Conservation (phyloP, 2,888 invertebrate species). For the Polydesmus complanatus region DNA sequence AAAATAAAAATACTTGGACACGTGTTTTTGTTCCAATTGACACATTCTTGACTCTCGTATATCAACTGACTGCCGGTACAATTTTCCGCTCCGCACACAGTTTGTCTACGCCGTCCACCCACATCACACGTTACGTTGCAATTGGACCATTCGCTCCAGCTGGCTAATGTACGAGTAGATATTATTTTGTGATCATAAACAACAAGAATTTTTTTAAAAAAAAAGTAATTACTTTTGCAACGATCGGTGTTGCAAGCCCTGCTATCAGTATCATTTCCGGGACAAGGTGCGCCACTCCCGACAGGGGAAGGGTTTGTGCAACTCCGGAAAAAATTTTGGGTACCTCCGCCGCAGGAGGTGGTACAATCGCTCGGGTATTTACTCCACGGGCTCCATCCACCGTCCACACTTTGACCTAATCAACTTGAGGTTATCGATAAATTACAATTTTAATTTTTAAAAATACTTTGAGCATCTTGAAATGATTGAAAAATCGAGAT, state of each 20-base stretch:
- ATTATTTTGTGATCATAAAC: no score
- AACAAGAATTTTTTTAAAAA: no score
- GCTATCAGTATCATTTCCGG: slow-evolving; percentile 15
- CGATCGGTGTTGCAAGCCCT: slow-evolving; percentile 22
- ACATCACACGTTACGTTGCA: slow-evolving; percentile 20
- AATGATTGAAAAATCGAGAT: no score
- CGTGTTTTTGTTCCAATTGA: slow-evolving; percentile 21
- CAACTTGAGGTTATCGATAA: no score
- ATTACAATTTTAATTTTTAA: no score
- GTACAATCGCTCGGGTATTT: slow-evolving; percentile 20
- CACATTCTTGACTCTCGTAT: slow-evolving; percentile 20
- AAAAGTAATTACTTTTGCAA: slow-evolving; percentile 24
- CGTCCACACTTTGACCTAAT: slow-evolving; percentile 20
- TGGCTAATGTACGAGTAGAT: slow-evolving; percentile 6
- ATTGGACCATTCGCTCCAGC: slow-evolving; percentile 22
- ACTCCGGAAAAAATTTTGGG: slow-evolving; percentile 19
- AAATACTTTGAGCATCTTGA: no score
- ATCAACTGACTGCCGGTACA: slow-evolving; percentile 17
- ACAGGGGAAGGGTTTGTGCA: slow-evolving; percentile 24
- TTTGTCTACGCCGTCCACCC: slow-evolving; percentile 19
- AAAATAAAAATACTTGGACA: slow-evolving; percentile 18
- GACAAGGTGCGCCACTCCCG: slow-evolving; percentile 20
- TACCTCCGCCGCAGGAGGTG: slow-evolving; percentile 24
- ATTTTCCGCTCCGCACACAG: slow-evolving; percentile 21
- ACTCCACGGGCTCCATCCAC: slow-evolving; percentile 25